These are phyloP conservation scores for Ypsolopha sequella DNA, from an alignment of 2,888 invertebrate species.

Conservation along the genomic window DNA sequence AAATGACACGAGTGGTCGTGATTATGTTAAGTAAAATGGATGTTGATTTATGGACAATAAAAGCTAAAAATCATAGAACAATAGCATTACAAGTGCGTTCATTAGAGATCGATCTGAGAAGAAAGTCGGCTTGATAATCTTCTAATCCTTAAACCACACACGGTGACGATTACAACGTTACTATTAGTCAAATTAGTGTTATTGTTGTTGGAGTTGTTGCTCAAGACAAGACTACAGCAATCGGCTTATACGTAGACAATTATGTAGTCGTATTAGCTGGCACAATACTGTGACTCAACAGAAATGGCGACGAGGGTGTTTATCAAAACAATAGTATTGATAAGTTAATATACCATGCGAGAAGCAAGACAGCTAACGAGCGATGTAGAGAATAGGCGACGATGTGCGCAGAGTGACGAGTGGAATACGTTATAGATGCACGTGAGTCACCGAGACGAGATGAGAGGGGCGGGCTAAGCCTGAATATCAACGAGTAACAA, in stretches of 20 bases:
- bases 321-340: slow-evolving; percentile 71
- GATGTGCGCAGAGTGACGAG: slow-evolving; percentile 27
- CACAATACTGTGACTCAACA: slow-evolving; percentile 67
- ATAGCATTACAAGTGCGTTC: slow-evolving; percentile 50
- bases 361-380: slow-evolving; percentile 57
- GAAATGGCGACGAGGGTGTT: slow-evolving; percentile 56
- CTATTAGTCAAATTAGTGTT: slow-evolving; percentile 71
- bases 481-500: slow-evolving; percentile 20
- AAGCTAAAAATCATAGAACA: slow-evolving; percentile 41
- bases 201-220: slow-evolving; percentile 58
- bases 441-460: slow-evolving; percentile 38
- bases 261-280: slow-evolving; percentile 46
- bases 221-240: slow-evolving; percentile 37
- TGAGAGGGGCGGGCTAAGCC: slow-evolving; percentile 18
- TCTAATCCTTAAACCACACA: slow-evolving; percentile 67
- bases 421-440: slow-evolving; percentile 46
- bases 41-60: slow-evolving; percentile 16
- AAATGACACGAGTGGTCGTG: neutral
- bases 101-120: slow-evolving; percentile 37
- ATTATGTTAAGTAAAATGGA: slow-evolving; percentile 1
- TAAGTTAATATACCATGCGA: slow-evolving; percentile 61
- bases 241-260: slow-evolving; percentile 64
- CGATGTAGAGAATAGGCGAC: slow-evolving; percentile 41
- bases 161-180: slow-evolving; percentile 66
- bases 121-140: slow-evolving; percentile 35